Conservation (phyloP, 2,113 vertebrate species). For the Okapia johnstoni region DNA sequence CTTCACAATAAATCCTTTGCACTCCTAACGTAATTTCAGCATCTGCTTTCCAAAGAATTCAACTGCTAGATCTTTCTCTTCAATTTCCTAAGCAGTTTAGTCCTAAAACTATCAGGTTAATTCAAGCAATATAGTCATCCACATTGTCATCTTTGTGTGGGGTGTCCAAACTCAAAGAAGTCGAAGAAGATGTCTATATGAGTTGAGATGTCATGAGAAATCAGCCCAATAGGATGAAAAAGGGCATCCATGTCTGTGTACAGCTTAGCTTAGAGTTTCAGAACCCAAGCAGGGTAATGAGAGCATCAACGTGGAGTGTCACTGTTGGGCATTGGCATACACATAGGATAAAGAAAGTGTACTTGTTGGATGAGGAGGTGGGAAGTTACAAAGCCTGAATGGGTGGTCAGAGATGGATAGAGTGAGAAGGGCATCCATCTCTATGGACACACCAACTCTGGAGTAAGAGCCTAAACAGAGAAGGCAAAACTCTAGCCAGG, state of each 20-base stretch:
- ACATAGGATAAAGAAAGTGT: fast-evolving
- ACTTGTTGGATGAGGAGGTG: too few species aligned
- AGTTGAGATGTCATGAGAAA: background rate
- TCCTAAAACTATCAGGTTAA: background rate
- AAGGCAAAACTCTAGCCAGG: background rate
- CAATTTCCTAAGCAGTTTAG: background rate
- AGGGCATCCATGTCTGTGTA: background rate
- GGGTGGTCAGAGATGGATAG: background rate
- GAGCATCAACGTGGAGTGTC: too few species aligned
- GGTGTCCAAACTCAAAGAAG: background rate
- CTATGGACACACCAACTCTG: background rate
- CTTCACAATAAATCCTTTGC: background rate
- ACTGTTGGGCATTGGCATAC: too few species aligned
- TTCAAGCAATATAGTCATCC: too few species aligned
- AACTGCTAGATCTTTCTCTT: background rate
- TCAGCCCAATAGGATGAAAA: too few species aligned
- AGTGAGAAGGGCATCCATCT: fast-evolving
- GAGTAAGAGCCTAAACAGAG: background rate
- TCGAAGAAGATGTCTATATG: fast-evolving
- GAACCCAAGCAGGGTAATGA: background rate
- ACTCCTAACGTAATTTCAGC: background rate
- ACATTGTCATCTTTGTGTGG: background rate
- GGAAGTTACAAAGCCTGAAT: background rate
- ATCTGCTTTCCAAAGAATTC: background rate
- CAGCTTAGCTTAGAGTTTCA: background rate